These are phyloP conservation scores for Xiphophorus couchianus DNA, from an alignment of 2,113 vertebrate species.

Conservation along the genomic window DNA sequence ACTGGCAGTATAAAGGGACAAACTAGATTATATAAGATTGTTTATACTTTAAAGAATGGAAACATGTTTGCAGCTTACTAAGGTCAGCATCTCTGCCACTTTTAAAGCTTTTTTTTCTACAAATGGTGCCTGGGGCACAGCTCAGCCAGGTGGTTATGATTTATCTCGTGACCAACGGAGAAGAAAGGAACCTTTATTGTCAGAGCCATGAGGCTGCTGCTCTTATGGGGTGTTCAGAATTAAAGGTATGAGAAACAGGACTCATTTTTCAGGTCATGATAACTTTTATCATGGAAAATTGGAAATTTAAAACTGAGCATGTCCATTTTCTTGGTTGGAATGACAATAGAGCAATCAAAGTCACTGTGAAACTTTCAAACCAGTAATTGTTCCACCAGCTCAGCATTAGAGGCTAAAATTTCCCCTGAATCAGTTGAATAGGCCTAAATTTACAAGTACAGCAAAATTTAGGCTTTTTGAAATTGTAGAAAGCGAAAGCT, in stretches of 20 bases:
- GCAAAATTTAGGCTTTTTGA: neutral
- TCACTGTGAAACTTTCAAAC: neutral
- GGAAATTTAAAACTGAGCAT: conserved; percentile 14
- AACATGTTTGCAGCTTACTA: neutral
- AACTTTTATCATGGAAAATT: conserved; percentile 29
- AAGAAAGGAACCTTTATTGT: conserved; percentile 13
- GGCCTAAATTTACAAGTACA: neutral
- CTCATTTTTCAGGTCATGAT: conserved; percentile 18
- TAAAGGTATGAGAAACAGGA: conserved; percentile 10
- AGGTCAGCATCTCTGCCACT: neutral
- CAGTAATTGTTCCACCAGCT: neutral
- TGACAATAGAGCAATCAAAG: neutral
- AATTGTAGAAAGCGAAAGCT: conserved; percentile 9
- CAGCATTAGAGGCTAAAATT: neutral
- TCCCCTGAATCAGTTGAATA: neutral
- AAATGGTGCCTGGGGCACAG: conserved; percentile 19
- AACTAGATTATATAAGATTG: neutral
- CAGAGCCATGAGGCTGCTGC: conserved; percentile 19
- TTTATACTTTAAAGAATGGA: neutral
- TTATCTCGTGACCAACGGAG: conserved; percentile 19
- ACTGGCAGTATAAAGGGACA: neutral
- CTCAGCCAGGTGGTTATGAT: conserved; percentile 17
- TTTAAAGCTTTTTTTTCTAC: too few species aligned
- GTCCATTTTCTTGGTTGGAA: conserved; percentile 23
- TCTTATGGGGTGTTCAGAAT: too few species aligned